Base-by-base conservation (phyloP, 2,797 vertebrate genomes). In the Yasuhikotakia modesta region DNA sequence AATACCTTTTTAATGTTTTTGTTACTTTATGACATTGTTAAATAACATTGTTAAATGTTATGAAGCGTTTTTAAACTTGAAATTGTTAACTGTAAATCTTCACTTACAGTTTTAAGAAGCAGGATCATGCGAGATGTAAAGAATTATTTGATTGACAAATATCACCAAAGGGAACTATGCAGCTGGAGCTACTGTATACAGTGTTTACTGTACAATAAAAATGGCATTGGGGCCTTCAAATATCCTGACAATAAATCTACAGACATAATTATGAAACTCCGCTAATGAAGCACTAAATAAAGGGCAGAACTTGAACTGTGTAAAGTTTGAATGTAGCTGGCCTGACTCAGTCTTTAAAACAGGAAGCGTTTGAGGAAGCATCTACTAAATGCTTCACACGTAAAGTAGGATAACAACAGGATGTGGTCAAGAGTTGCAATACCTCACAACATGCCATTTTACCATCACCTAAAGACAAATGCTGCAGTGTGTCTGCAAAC, bases 311-410 rank as follows among this genome's bases (percentile, higher is more conserved):
- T 46, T 32, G n/a, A n/a, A n/a, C n/a, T 27, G 27, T 30, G 30
- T 13, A 30, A 13, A 66, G 68, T 60, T 45, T 55, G 45, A 58
- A 6, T 30, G 21, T 21, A 17, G 4, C 16, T 57, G 58, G 68
- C 50, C 70, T 74, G 39, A 19, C 55, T 43, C 72, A 61, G 22
- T 39, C 52, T 55, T 68, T 50, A 50, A 53, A 66, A 78, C 75
- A 83, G 80, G 85, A 86, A 84, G 60, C 53, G 19, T 39, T 45
- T 68, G 74, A 83, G 60, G 70, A 86, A 84, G 71, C 13, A 14
- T 27, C 55, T 58, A 12, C 21, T 14, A 43, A 16, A 24, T 58
- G 22, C 55, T 24, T 43, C 24, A 57, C 55, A 30, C 4, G 1
- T 57, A 22, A 57, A 27, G 57, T 30, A 60, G 73, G 22, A 57